Base-by-base conservation (phyloP, 2,113 vertebrate genomes). In the Gracilinanus agilis region DNA sequence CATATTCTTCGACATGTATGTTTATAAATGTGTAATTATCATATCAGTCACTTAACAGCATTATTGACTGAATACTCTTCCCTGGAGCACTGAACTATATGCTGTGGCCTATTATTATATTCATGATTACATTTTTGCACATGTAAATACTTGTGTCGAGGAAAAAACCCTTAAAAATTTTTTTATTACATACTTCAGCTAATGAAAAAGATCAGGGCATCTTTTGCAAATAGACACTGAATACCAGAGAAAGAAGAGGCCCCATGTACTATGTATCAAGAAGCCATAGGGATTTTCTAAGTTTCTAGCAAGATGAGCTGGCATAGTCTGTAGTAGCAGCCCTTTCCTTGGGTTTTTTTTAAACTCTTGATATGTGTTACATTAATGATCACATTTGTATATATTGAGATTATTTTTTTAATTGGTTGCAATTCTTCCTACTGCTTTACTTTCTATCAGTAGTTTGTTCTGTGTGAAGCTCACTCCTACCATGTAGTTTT, bases 261-360 rank as follows among this genome's bases (percentile, higher is more conserved):
- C n/a, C 67, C 49, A 75, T 34, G 89, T n/a, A 61, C 83, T 9
- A 3, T 23, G 10, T 27, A 9, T 90, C 23, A 24, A 92, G 54
- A 75, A 0, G 34, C 53, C 11, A 55, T 83, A 91, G 94, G 27
- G 25, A 49, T 54, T 3, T 61, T 24, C 9, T 55, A 23, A 29
- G 10, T 24, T 49, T 24, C 2, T 89, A 44, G 53, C 88, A 44
- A 27, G 53, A 54, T 53, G 89, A 90, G 7, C 40, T 34, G 53
- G 83, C 88, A 54, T 90, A 19, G 24, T 88, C 90, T 89, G 29
- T n/a, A 40, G 67, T 19, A 75, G 21, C 54, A n/a, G 24, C 91
- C 88, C 54, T 90, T 90, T 93, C 49, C 53, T 89, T 95, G 53
- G 1, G 16, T 96, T 89, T 24, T 91, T 91, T 93, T 54, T 19